Base-by-base conservation (phyloP, 2,888 invertebrate genomes). In the Drosophila eohydei region DNA sequence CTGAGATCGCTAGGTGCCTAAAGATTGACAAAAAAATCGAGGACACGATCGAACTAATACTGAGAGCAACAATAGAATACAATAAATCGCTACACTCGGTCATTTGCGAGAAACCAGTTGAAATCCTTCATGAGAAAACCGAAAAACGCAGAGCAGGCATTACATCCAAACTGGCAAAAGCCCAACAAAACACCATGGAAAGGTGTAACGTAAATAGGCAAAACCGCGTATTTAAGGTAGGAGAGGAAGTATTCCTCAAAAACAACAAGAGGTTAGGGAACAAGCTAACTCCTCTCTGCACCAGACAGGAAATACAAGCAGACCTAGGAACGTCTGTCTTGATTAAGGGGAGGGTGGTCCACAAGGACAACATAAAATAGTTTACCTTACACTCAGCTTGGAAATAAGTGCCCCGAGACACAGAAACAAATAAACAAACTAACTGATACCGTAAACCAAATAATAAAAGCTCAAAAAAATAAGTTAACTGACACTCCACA, bases 231-330 rank as follows among this genome's bases (percentile, higher is more conserved):
- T 40, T 40, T 3, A n/a, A 40, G 2, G 40, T 40, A 40, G n/a
- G 40, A 40, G 40, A 40, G n/a, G n/a, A 40, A n/a, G 40, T 40
- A n/a, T 40, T 40, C 40, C n/a, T 40, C 40, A 40, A 40, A n/a
- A 40, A 40, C n/a, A 34, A 34, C 34, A 40, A 40, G n/a, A 40
- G n/a, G 40, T 40, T 40, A 40, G 40, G 40, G 8, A 40, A 40
- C 8, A 40, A 38, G 38, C 5, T 38, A 36, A 12, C 36, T 12
- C 12, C 36, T 12, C 36, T 36, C 4, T 36, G 36, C 36, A 36
- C 36, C 4, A 4, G 4, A 4, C 12, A 36, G 36, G 4, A 11
- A 12, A 36, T 36, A 36, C 12, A 38, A 38, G 14, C 38, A 38
- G 38, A 38, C 38, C 12, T 38, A 21, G 21, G 21, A 21, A 21